Base-by-base conservation (phyloP, 1,140 invertebrate species). In the Charaxes varanes region DNA sequence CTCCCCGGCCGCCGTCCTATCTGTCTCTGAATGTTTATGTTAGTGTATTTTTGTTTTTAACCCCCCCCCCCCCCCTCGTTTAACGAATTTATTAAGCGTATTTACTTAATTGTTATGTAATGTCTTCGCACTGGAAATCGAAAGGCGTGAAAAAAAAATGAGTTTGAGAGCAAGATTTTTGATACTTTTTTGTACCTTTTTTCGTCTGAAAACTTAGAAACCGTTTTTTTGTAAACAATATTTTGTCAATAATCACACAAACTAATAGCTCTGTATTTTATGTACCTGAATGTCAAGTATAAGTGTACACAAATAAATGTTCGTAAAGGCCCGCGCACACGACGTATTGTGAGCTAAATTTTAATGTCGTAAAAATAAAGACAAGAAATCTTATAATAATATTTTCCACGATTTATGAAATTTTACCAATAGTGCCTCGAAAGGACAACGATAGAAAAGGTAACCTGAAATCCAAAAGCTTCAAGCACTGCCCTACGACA, bases 21-120 rank as follows among this genome's bases (percentile, higher is more conserved):
- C n/a, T n/a, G n/a, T n/a, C n/a, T 73, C 68, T 74, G 68, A 62
- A 35, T 26, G 72, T 62, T 67, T 70, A 77, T 74, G 69, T 72
- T 74, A 36, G 13, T 35, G 46, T 37, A 42, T n/a, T n/a, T 24
- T 47, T 16, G 22, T 37, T 13, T 32, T 22, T 45, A 23, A 34
- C 10, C 18, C 12, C 31, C 12, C 35, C 40, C 10, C 18, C 12
- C 31, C 12, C 35, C 15, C 12, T 12, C 22, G 6, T 24, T 11
- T 27, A 32, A 41, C 44, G 44, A 47, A 47, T 47, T 47, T 35
- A 47, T 14, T 35, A 24, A 35, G 21, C 21, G 34, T 26, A 26
- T 41, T 37, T 42, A 42, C 31, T 40, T 41, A 46, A 49, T 32
- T 34, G 2, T 28, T 17, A 21, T 15, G 16, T 14, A 24, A 22